phyloP scores from a whole-genome alignment of 1,140 invertebrate species.

The Pantala flavescens region DNA sequence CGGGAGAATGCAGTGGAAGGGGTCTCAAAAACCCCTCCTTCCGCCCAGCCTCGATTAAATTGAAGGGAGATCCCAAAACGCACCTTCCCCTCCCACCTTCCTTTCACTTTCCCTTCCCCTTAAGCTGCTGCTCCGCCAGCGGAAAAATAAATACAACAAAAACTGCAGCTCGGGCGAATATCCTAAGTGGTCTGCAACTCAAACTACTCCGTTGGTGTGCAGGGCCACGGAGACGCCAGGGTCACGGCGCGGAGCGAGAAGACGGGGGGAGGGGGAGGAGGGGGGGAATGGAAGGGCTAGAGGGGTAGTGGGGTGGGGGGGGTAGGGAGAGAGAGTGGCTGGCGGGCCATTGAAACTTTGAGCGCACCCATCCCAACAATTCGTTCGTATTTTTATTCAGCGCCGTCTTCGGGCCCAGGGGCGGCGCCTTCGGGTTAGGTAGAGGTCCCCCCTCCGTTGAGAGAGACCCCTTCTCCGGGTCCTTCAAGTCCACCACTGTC shows the following conservation, averaged over 20 bases:
- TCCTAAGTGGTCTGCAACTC: background rate
- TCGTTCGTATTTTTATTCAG: background rate
- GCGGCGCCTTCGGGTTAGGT: background rate
- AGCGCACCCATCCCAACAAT: conserved; percentile 16
- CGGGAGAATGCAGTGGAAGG: no score
- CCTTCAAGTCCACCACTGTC: conserved; percentile 43
- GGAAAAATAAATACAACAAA: background rate
- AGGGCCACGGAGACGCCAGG: background rate
- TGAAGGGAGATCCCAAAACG: conserved; percentile 44
- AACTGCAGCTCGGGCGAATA: background rate
- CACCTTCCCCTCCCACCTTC: conserved; percentile 27
- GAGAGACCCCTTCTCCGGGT: conserved; percentile 33
- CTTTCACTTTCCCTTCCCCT: conserved; percentile 20
- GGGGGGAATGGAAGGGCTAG: background rate
- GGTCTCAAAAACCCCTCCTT: conserved; percentile 22
- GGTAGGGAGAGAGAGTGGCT: background rate
- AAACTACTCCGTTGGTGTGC: background rate
- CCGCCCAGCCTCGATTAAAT: conserved; percentile 44
- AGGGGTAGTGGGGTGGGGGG: background rate
- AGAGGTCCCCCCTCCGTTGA: conserved; percentile 28
- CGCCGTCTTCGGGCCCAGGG: background rate
- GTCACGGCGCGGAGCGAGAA: conserved; percentile 9
- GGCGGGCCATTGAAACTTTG: background rate
- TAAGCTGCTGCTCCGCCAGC: conserved; percentile 13
- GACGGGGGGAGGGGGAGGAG: conserved; percentile 18